Evolutionary conservation across 2,113 vertebrate genomes (phyloP).

Genomic region (Serinus canaria): DNA sequence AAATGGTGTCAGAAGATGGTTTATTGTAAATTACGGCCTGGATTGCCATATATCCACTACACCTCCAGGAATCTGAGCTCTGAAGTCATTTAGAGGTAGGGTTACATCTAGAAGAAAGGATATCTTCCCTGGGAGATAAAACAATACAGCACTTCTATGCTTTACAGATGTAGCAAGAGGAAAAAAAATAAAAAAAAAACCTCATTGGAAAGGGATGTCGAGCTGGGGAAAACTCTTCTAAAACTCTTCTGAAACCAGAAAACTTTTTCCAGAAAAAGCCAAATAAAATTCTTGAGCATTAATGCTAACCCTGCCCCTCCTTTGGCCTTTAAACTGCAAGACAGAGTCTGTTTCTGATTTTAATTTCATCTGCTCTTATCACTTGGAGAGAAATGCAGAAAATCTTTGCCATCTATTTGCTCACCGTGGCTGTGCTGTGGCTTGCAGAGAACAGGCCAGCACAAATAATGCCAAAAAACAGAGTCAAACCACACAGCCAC

Average conservation of each 20-base stretch:
- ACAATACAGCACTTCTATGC: constrained; percentile 53
- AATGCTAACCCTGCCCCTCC: not conserved
- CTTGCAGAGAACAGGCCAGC: not conserved
- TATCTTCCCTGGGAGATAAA: constrained; percentile 69
- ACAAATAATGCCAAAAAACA: not conserved
- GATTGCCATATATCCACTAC: constrained; percentile 61
- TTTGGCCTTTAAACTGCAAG: not conserved
- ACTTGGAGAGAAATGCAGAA: not conserved
- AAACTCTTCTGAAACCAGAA: not conserved
- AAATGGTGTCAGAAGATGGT: constrained; percentile 44
- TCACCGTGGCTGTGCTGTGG: not conserved
- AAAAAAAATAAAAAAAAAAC: not conserved
- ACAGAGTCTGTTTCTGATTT: constrained; percentile 17
- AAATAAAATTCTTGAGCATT: constrained; percentile 15
- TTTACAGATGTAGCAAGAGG: constrained; percentile 55
- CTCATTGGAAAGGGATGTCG: constrained; percentile 2
- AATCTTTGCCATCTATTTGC: constrained; percentile 1
- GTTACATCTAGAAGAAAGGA: constrained; percentile 60
- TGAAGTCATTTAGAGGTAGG: constrained; percentile 54
- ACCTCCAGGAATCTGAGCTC: constrained; percentile 68
- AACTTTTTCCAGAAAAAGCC: constrained; percentile 40
- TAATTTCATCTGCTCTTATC: constrained; percentile 19
- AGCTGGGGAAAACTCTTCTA: not conserved
- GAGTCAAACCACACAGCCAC: not conserved
- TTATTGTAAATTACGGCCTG: constrained; percentile 52